Percentiles rank a stretch among this genome's conserved stretches.
Conservation (phyloP, 2,888 invertebrate species). For the Heliconius charithonia region DNA sequence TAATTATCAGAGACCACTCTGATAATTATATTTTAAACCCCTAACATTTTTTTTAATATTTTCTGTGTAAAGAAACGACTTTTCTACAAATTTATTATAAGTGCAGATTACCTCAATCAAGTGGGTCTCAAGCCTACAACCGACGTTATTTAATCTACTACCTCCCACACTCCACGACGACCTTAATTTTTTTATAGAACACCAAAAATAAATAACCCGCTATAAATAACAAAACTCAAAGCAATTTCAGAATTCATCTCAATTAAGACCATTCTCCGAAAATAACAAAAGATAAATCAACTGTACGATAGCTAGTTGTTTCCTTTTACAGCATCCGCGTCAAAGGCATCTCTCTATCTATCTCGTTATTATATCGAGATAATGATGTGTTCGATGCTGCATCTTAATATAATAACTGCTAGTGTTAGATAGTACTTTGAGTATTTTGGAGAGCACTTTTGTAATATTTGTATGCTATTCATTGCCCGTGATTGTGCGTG, state of each 20-base stretch:
- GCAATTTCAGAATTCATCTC: conserved; percentile 11
- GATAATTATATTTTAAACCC: too few species aligned
- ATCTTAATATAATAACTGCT: conserved; percentile 3
- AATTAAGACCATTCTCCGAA: conserved; percentile 3
- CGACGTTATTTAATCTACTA: background rate
- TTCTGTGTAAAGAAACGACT: too few species aligned
- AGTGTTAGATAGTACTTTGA: background rate
- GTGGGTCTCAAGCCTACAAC: too few species aligned
- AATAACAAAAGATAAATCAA: conserved; percentile 15
- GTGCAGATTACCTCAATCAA: too few species aligned
- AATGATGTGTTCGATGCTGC: conserved; percentile 38
- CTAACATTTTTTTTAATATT: too few species aligned
- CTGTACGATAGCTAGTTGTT: background rate
- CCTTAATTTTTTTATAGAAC: background rate
- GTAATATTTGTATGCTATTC: too few species aligned
- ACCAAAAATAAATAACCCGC: background rate
- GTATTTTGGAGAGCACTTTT: background rate
- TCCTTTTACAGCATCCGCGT: conserved; percentile 33
- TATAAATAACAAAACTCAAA: conserved; percentile 1
- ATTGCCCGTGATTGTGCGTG: too few species aligned
- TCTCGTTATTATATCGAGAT: conserved; percentile 43
- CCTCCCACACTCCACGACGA: background rate
- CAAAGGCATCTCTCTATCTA: conserved; percentile 40
- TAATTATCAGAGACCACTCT: too few species aligned
- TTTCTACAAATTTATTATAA: too few species aligned